Conservation (phyloP, 2,113 vertebrate genomes). For the Hipposideros armiger region DNA sequence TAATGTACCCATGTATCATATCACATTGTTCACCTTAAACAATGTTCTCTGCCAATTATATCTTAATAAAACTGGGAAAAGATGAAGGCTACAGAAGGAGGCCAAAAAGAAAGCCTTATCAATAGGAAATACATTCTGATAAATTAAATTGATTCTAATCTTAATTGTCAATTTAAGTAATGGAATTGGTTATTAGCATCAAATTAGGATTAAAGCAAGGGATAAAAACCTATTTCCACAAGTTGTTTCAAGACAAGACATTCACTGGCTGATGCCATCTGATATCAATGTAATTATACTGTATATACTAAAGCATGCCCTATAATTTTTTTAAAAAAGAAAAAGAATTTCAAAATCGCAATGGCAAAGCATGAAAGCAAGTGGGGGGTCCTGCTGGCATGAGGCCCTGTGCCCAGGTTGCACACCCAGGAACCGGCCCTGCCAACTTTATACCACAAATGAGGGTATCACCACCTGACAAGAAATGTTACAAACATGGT, state of each 20-base stretch:
- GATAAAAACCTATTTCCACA: conserved; percentile 72
- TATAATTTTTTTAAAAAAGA: neutral
- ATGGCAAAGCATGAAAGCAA: neutral
- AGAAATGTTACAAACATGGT: neutral
- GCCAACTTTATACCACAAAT: neutral
- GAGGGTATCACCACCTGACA: conserved; percentile 31
- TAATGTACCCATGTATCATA: neutral
- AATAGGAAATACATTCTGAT: conserved; percentile 69
- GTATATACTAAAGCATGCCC: conserved; percentile 75
- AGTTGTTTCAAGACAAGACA: conserved; percentile 81
- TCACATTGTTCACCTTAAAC: neutral
- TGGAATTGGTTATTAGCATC: conserved; percentile 65
- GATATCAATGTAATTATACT: conserved; percentile 79
- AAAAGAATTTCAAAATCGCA: neutral
- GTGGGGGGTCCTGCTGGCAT: fast-evolving
- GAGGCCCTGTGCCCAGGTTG: neutral
- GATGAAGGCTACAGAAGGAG: conserved; percentile 64
- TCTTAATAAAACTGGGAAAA: neutral
- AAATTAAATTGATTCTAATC: conserved; percentile 75
- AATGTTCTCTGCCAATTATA: neutral
- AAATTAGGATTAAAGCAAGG: conserved; percentile 77
- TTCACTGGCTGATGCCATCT: conserved; percentile 67
- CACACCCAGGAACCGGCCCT: neutral
- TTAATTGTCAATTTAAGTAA: conserved; percentile 81
- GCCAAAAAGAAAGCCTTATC: conserved; percentile 63